These are phyloP conservation scores for Acromyrmex charruanus DNA, from an alignment of 1,140 invertebrate species.

Conservation along the genomic window DNA sequence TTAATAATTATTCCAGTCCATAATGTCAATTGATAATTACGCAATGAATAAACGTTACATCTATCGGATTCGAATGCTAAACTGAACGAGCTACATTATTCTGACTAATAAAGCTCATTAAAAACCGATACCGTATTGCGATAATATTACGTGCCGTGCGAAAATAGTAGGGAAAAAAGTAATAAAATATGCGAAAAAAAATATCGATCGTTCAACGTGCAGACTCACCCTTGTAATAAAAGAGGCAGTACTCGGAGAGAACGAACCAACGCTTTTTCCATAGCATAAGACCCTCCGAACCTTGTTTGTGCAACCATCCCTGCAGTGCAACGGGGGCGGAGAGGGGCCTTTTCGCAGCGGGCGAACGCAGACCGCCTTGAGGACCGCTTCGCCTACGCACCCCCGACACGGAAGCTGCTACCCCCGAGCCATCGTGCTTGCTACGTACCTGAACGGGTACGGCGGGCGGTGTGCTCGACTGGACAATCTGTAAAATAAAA, in stretches of 20 bases:
- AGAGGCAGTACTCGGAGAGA: conserved; percentile 96
- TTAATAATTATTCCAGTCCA: conserved; percentile 19
- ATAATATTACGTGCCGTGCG: not conserved
- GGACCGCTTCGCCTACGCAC: conserved; percentile 89
- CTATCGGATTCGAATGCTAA: not conserved
- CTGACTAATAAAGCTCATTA: not conserved
- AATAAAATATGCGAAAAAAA: not conserved
- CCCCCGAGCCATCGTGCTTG: conserved; percentile 84
- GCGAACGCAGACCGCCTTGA: conserved; percentile 89
- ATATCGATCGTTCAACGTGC: not conserved
- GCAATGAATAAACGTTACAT: conserved; percentile 23
- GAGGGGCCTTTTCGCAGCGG: conserved; percentile 91
- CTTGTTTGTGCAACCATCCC: conserved; percentile 97
- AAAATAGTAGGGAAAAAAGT: not conserved
- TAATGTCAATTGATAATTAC: conserved; percentile 47
- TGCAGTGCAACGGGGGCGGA: conserved; percentile 94
- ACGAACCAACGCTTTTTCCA: conserved; percentile 99
- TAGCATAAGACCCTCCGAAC: conserved; percentile 95
- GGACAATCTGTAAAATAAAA: conserved; percentile 78
- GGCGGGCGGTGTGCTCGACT: conserved; percentile 77
- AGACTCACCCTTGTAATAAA: conserved; percentile 96
- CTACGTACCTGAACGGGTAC: conserved; percentile 78
- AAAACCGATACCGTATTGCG: not conserved
- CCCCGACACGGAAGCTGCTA: conserved; percentile 87
- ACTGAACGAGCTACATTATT: not conserved